phyloP scores from a whole-genome alignment of 2,888 invertebrate genomes.

The Drosophila nr. perissopoda region DNA sequence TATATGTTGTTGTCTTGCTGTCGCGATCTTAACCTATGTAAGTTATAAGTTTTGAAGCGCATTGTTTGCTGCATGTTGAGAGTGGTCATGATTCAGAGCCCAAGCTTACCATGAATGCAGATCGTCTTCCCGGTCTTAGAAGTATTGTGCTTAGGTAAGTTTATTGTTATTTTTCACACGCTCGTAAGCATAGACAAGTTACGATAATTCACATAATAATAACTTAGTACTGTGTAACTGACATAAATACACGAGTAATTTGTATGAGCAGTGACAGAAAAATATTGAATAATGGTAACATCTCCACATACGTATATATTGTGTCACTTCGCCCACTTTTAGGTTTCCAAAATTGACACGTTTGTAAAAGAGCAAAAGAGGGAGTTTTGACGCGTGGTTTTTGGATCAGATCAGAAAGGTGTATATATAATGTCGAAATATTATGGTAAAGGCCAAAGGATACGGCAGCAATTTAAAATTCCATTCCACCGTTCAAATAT shows the following conservation, averaged over 20 bases:
- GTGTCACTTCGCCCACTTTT: neutral
- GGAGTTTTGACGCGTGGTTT: neutral
- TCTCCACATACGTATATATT: neutral
- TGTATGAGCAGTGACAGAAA: neutral
- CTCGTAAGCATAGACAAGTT: neutral
- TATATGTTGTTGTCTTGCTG: slow-evolving; percentile 17
- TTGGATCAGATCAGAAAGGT: neutral
- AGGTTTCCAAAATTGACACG: neutral
- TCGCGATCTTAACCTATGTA: slow-evolving; percentile 26
- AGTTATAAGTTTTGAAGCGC: slow-evolving; percentile 10
- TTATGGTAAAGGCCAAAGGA: neutral
- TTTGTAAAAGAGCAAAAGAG: neutral
- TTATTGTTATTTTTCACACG: neutral
- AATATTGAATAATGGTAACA: slow-evolving; percentile 1
- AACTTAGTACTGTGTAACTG: slow-evolving; percentile 9
- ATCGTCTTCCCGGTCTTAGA: slow-evolving; percentile 34
- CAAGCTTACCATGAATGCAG: slow-evolving; percentile 15
- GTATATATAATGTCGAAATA: neutral
- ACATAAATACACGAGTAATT: neutral
- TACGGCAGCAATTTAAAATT: neutral
- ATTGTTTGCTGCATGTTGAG: slow-evolving; percentile 30
- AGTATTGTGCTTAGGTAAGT: slow-evolving; percentile 23
- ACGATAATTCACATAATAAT: neutral
- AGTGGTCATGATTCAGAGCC: slow-evolving; percentile 53
- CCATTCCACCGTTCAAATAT: neutral